Conservation (phyloP, 2,797 vertebrate genomes). For the Sebastes jordani region DNA sequence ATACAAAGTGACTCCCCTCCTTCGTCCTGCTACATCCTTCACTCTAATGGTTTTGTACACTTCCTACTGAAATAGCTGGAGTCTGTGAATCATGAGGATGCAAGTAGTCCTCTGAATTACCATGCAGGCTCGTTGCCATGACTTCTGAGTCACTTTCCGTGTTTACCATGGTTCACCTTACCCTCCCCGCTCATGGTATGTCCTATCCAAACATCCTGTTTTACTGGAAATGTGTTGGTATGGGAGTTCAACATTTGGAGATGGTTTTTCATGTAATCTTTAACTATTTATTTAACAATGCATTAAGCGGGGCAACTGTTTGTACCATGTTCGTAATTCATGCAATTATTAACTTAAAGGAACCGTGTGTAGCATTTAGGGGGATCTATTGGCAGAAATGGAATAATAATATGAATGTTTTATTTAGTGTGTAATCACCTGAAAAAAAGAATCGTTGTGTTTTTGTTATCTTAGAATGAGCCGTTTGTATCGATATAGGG, state of each 20-base stretch:
- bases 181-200: conserved; percentile 1
- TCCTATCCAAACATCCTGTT: conserved; percentile 27
- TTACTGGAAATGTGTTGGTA: conserved; percentile 27
- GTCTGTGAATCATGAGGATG: neutral
- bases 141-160: conserved; percentile 49
- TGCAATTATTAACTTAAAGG: neutral
- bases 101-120: neutral
- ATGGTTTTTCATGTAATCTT: neutral
- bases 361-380: too few relatives aligned
- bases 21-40: neutral
- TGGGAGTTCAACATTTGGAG: neutral
- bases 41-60: neutral
- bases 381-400: too few relatives aligned
- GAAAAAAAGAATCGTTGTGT: too few relatives aligned
- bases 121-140: conserved; percentile 12
- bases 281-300: neutral
- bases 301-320: neutral
- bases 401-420: too few relatives aligned
- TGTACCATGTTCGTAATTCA: neutral
- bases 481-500: too few relatives aligned
- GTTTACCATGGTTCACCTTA: conserved; percentile 35
- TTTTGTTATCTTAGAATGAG: too few relatives aligned
- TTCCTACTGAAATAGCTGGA: neutral
- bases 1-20: neutral
- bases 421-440: accelerated